Conservation (phyloP, 2,113 vertebrate species). For the Cryptotis parvus region DNA sequence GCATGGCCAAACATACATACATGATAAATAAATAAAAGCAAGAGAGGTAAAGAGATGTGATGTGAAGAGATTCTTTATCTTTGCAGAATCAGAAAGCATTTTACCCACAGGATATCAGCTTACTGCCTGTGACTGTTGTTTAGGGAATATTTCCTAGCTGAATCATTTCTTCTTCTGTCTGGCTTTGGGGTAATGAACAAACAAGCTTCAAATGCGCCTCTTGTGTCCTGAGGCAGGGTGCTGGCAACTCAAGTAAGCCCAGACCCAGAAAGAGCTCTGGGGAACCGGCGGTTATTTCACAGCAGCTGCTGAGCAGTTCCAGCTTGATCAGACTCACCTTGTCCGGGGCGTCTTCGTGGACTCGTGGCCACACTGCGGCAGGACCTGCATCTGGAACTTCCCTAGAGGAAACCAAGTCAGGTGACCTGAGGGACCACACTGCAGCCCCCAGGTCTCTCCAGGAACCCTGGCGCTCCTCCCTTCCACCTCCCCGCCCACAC, state of each 20-base stretch:
- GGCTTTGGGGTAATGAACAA: background rate
- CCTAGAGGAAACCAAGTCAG: slow-evolving; percentile 86
- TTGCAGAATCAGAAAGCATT: background rate
- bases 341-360: slow-evolving; percentile 98
- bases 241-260: background rate
- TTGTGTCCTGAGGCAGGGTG: background rate
- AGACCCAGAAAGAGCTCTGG: background rate
- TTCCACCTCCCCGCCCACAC: background rate
- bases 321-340: slow-evolving; percentile 89
- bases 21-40: too few species aligned
- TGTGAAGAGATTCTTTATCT: background rate
- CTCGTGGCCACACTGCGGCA: slow-evolving; percentile 98
- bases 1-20: too few species aligned
- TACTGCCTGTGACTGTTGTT: slow-evolving; percentile 7
- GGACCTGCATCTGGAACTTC: slow-evolving; percentile 99
- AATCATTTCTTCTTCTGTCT: slow-evolving; percentile 15
- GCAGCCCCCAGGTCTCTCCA: background rate
- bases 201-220: slow-evolving; percentile 28
- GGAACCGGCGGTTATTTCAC: background rate
- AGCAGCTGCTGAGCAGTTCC: background rate
- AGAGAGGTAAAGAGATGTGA: slow-evolving; percentile 22
- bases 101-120: background rate
- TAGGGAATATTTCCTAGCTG: slow-evolving; percentile 2
- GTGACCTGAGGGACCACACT: background rate
- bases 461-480: background rate